Conservation (phyloP, 2,888 invertebrate genomes). For the Hololepta plana region DNA sequence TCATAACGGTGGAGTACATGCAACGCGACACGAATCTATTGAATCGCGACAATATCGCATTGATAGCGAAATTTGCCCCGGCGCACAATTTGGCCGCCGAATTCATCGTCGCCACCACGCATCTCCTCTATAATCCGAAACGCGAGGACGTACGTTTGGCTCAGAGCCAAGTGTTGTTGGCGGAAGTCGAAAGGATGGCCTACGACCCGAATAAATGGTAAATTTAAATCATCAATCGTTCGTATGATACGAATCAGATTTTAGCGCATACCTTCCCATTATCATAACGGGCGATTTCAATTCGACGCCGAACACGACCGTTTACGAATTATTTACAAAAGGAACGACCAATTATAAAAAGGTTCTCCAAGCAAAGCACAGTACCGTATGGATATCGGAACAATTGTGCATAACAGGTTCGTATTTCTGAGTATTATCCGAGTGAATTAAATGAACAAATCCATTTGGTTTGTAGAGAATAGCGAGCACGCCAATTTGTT, state of each 20-base stretch:
- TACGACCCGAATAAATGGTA: conserved; percentile 26
- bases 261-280: conserved; percentile 44
- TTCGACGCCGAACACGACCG: conserved; percentile 51
- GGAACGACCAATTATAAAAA: too few species aligned
- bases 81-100: conserved; percentile 29
- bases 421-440: too few species aligned
- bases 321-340: too few species aligned
- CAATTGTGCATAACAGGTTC: too few species aligned
- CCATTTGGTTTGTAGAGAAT: conserved; percentile 20
- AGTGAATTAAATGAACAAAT: too few species aligned
- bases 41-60: conserved; percentile 75
- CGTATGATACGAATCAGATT: conserved; percentile 4
- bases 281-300: conserved; percentile 92
- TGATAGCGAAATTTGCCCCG: conserved; percentile 56
- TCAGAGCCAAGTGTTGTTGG: conserved; percentile 67
- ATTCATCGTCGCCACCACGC: conserved; percentile 80
- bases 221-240: conserved; percentile 10
- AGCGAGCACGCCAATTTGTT: conserved; percentile 21
- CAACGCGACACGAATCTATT: conserved; percentile 43
- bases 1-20: conserved; percentile 51
- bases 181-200: conserved; percentile 68
- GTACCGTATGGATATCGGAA: too few species aligned
- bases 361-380: too few species aligned
- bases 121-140: conserved; percentile 80
- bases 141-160: conserved; percentile 80